A percentile compares a stretch with the other conserved stretches of the same genome.
phyloP scores from a whole-genome alignment of 1,140 invertebrate genomes.

The Contarinia nasturtii region DNA sequence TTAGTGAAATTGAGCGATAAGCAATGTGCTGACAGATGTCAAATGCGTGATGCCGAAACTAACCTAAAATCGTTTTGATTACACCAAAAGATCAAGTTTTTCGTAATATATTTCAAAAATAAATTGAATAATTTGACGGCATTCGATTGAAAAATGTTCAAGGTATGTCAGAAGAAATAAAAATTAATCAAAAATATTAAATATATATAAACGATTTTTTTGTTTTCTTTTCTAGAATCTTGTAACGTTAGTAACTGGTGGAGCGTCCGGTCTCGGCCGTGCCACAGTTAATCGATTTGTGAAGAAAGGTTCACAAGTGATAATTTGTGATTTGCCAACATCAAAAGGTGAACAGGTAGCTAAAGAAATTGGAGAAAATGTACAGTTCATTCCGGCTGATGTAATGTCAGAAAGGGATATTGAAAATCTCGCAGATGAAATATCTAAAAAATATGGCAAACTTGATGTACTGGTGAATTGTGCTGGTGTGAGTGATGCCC shows the following conservation, averaged over 20 bases:
- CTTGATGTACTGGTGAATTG: conserved; percentile 85
- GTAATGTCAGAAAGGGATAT: conserved; percentile 76
- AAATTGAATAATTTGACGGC: too few relatives aligned
- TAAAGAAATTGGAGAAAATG: conserved; percentile 49
- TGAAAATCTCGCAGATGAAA: too few relatives aligned
- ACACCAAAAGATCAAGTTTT: too few relatives aligned
- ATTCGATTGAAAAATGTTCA: too few relatives aligned
- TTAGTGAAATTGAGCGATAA: too few relatives aligned
- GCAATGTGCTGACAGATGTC: too few relatives aligned
- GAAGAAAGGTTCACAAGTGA: conserved; percentile 60
- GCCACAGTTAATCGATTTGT: conserved; percentile 66
- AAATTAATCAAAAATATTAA: too few relatives aligned
- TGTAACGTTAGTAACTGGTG: conserved; percentile 71
- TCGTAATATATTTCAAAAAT: too few relatives aligned
- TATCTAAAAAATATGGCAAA: conserved; percentile 48
- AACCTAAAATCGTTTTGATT: too few relatives aligned
- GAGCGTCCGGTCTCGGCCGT: conserved; percentile 67
- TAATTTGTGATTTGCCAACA: conserved; percentile 69
- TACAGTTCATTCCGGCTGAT: conserved; percentile 65
- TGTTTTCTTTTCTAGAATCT: background rate
- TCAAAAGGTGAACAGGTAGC: conserved; percentile 63
- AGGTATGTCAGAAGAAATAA: too few relatives aligned
- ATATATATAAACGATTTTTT: too few relatives aligned
- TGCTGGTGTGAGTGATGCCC: conserved; percentile 80
- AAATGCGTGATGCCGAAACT: too few relatives aligned